These are phyloP conservation scores for Listronotus bonariensis DNA, from an alignment of 1,140 invertebrate genomes.

Conservation along the genomic window DNA sequence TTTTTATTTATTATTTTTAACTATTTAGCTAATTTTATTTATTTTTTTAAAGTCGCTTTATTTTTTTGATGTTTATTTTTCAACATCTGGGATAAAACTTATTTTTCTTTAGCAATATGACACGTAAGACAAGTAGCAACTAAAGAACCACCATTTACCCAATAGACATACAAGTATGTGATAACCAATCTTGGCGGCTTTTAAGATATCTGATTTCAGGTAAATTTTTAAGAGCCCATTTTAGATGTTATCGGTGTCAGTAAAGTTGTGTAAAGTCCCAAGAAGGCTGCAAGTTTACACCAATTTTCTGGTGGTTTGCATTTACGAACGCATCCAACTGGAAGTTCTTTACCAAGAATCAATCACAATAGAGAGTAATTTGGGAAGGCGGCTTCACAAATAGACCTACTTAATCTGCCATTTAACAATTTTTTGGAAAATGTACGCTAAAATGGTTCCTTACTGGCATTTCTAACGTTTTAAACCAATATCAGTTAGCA, in stretches of 20 bases:
- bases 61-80: no score
- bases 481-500: background rate
- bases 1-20: no score
- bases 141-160: background rate
- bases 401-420: constrained; percentile 33
- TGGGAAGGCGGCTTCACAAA: constrained; percentile 39
- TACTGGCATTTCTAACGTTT: background rate
- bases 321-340: constrained; percentile 17
- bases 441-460: constrained; percentile 16
- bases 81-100: no score
- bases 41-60: no score
- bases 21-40: no score
- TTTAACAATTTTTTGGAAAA: constrained; percentile 4
- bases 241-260: constrained; percentile 43
- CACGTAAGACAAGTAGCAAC: constrained; percentile 8
- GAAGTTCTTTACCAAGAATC: constrained; percentile 29
- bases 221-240: constrained; percentile 25
- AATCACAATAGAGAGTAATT: constrained; percentile 39
- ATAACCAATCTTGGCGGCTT: constrained; percentile 24
- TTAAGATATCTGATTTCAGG: constrained; percentile 25
- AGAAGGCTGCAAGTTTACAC: constrained; percentile 44
- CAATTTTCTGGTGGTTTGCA: constrained; percentile 45
- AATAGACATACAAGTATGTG: constrained; percentile 7
- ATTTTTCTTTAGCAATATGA: background rate
- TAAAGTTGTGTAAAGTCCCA: constrained; percentile 38